Base-by-base conservation (phyloP, 2,888 invertebrate genomes). In the Zootermopsis nevadensis region DNA sequence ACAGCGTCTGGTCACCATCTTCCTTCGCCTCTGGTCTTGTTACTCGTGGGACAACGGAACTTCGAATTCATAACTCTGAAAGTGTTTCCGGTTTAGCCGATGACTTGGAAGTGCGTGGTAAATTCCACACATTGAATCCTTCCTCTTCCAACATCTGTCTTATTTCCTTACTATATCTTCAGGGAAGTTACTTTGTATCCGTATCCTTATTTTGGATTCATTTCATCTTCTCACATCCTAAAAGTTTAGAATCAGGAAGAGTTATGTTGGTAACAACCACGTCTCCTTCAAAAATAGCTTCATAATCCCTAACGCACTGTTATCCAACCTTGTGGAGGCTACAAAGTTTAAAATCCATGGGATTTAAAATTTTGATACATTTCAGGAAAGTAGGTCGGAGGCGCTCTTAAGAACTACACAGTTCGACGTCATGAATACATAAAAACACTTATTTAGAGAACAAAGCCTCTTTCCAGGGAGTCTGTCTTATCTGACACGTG, bases 11-110 rank as follows among this genome's bases (percentile, higher is more conserved):
- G 53, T 27, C 53, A 53, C 31, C 55, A 77, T 27, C 53, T 15
- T 24, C n/a, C n/a, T n/a, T n/a, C n/a, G 53, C 77, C 53, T 77
- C 53, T 53, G 53, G 77, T 30, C 69, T 69, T 31, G 69, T 69
- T 69, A 69, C 15, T 15, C 48, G 48, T 8, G 15, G 48, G 48
- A 15, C 8, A 48, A 15, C 8, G 48, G 15, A 15, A 48, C 48
- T 48, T 15, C 15, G 48, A 48, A 48, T 12, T 48, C 48, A 48
- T 12, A 48, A 48, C 48, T 48, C 48, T 48, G 15, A 48, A 48
- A 48, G 48, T 48, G 15, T 48, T 48, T 48, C 48, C 48, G 48
- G 48, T 48, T 8, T 48, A 48, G 48, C 48, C 10, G 15, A 15
- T 48, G 8, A 15, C 48, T 12, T 48, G 48, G 10, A 48, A 24